A percentile compares a stretch with the other conserved stretches of the same genome.
These are phyloP conservation scores for Stigmatopora argus DNA, from an alignment of 2,113 vertebrate species.

Conservation along the genomic window DNA sequence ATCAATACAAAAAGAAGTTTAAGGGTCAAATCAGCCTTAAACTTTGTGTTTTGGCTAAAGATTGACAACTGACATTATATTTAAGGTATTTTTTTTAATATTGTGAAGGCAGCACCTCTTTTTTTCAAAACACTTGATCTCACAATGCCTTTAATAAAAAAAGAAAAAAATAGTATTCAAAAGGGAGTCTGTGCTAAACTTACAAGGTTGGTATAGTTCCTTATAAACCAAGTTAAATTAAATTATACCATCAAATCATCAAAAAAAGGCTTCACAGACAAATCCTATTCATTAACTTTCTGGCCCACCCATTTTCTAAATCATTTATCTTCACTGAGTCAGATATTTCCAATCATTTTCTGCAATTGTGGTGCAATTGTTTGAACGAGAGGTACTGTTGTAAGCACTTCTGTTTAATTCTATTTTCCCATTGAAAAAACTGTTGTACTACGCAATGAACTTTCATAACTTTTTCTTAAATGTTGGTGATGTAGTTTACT, in stretches of 20 bases:
- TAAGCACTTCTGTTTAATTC: background rate
- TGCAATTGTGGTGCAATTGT: background rate
- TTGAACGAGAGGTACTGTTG: constrained; percentile 28
- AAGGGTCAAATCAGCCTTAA: constrained; percentile 19
- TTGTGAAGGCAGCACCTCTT: constrained; percentile 18
- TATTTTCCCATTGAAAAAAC: constrained; percentile 7
- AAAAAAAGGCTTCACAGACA: too few species aligned
- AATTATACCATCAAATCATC: too few species aligned
- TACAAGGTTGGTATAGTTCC: too few species aligned
- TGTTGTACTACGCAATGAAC: constrained; percentile 13
- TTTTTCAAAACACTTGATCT: constrained; percentile 11
- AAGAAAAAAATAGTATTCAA: too few species aligned
- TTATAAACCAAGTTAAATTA: too few species aligned
- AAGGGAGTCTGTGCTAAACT: too few species aligned
- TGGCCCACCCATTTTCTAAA: too few species aligned
- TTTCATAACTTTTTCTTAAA: constrained; percentile 6
- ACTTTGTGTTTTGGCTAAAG: constrained; percentile 31
- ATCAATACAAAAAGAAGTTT: constrained; percentile 43
- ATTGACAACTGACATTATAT: background rate
- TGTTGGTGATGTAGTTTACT: too few species aligned
- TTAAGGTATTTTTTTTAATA: background rate
- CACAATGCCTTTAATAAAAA: too few species aligned
- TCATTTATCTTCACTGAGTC: too few species aligned
- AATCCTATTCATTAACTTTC: too few species aligned
- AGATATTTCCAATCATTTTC: background rate